Conservation (phyloP, 2,888 invertebrate genomes). For the Xylophagus ater region DNA sequence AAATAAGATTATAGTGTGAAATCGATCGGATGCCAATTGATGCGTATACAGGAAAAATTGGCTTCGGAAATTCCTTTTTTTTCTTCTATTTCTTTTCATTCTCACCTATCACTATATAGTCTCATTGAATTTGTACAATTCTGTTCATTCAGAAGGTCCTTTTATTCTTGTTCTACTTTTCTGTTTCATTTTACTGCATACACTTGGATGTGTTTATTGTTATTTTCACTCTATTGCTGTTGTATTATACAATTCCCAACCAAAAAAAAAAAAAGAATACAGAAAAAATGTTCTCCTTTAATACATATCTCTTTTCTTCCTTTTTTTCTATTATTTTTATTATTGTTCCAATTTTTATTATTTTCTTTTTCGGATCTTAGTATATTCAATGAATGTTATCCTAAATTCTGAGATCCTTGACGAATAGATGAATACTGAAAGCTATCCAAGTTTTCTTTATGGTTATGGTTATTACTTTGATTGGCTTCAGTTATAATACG, state of each 20-base stretch:
- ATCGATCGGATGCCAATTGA: conserved; percentile 15
- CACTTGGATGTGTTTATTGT: conserved; percentile 3
- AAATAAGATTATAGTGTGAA: conserved; percentile 7
- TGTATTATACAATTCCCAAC: too few relatives aligned
- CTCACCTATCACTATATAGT: background rate
- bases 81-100: conserved; percentile 2
- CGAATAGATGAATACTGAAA: conserved; percentile 11
- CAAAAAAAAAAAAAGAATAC: too few relatives aligned
- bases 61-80: conserved; percentile 12
- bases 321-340: too few relatives aligned
- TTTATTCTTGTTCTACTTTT: background rate
- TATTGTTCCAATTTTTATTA: background rate
- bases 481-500: too few relatives aligned
- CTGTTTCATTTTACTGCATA: background rate
- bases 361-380: conserved; percentile 7
- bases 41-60: conserved; percentile 13
- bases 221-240: conserved; percentile 11
- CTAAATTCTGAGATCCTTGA: too few relatives aligned
- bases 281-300: too few relatives aligned
- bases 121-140: too few relatives aligned
- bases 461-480: conserved; percentile 10
- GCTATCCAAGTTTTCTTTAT: conserved; percentile 12
- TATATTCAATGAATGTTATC: too few relatives aligned
- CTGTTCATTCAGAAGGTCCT: too few relatives aligned
- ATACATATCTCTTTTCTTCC: too few relatives aligned